Evolutionary conservation across 2,888 invertebrate genomes (phyloP).

Genomic region (Notodonta ziczac): DNA sequence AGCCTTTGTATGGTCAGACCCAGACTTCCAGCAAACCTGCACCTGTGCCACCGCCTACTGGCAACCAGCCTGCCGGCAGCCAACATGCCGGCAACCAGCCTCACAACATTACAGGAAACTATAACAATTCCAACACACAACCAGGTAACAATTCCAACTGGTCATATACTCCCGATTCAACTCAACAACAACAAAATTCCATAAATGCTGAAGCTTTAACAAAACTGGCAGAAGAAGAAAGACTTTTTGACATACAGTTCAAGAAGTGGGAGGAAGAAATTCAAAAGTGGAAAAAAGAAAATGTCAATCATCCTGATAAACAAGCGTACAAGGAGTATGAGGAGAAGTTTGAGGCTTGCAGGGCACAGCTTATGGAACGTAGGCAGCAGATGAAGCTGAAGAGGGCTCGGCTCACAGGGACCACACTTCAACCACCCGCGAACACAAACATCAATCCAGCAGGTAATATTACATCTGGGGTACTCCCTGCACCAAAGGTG

Average conservation of each 20-base stretch:
- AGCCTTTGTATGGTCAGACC: constrained; percentile 61
- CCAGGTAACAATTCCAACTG: constrained; percentile 62
- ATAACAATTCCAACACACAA: constrained; percentile 43
- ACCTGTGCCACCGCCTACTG: constrained; percentile 45
- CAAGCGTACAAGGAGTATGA: constrained; percentile 94
- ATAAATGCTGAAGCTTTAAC: constrained; percentile 69
- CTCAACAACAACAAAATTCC: constrained; percentile 27
- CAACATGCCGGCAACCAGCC: constrained; percentile 26
- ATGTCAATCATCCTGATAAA: constrained; percentile 96
- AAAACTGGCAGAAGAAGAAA: constrained; percentile 87
- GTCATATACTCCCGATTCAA: constrained; percentile 48
- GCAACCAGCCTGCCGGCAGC: constrained; percentile 33
- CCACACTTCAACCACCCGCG: constrained; percentile 44
- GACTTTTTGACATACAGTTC: constrained; percentile 94
- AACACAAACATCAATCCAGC: constrained; percentile 24
- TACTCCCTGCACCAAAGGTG: constrained; percentile 39
- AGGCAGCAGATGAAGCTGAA: constrained; percentile 92
- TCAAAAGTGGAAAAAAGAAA: constrained; percentile 95
- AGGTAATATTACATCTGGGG: constrained; percentile 46
- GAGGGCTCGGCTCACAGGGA: constrained; percentile 66
- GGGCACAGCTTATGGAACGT: constrained; percentile 90
- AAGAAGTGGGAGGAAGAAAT: constrained; percentile 96
- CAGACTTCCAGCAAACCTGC: constrained; percentile 26
- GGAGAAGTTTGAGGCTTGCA: constrained; percentile 94
- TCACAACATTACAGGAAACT: constrained; percentile 34